Conservation (phyloP, 2,888 invertebrate genomes). For the Tinea trinotella region DNA sequence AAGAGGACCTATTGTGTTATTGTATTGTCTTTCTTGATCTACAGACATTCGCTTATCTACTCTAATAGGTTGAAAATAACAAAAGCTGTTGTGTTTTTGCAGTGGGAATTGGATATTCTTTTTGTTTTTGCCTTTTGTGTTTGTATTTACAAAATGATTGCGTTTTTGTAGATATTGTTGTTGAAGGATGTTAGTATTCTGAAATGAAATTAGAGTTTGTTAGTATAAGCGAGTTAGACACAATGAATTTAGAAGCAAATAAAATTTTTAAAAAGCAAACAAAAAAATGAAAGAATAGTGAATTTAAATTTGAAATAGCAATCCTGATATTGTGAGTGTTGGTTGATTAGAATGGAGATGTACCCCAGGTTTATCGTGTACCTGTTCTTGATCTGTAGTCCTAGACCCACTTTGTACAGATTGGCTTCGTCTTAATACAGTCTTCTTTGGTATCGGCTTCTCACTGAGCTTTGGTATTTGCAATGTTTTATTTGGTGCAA, state of each 20-base stretch:
- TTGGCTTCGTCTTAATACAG: conserved; percentile 54
- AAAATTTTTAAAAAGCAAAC: background rate
- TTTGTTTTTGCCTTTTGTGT: conserved; percentile 67
- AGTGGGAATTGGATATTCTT: conserved; percentile 76
- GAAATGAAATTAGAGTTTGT: conserved; percentile 46
- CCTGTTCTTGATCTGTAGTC: conserved; percentile 1
- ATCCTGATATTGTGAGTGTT: conserved; percentile 3
- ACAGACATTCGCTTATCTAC: conserved; percentile 70
- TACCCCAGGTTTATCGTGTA: background rate
- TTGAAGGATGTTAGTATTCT: conserved; percentile 74
- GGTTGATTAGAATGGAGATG: conserved; percentile 1
- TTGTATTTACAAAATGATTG: conserved; percentile 69
- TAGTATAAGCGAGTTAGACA: conserved; percentile 8
- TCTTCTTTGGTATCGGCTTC: conserved; percentile 64
- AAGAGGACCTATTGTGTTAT: conserved; percentile 61
- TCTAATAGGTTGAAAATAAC: conserved; percentile 77
- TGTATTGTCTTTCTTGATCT: conserved; percentile 57
- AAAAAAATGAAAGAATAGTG: background rate
- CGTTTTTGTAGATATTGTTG: conserved; percentile 72
- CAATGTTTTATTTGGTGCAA: conserved; percentile 58
- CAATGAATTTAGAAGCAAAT: background rate
- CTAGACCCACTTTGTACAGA: conserved; percentile 49
- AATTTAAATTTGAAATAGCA: conserved; percentile 4
- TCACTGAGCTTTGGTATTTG: conserved; percentile 67
- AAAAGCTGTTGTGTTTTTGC: conserved; percentile 77